Conservation (phyloP, 1,140 invertebrate species). For the Venturia canescens region DNA sequence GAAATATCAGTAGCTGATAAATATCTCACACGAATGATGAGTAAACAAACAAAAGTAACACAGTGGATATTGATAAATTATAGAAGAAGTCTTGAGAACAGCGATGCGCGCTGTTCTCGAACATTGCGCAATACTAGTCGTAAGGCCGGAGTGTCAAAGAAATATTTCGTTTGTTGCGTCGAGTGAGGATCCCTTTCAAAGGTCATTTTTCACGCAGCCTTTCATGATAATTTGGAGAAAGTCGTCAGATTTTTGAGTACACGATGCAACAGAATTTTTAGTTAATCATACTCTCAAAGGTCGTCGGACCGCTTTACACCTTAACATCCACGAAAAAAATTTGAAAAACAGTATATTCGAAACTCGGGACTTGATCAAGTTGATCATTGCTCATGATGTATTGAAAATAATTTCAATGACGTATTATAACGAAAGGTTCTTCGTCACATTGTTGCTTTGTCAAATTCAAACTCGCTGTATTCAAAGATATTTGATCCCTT, state of each 20-base stretch:
- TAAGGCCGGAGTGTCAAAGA: background rate
- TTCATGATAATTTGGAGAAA: background rate
- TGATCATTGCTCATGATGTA: no score
- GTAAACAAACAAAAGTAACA: background rate
- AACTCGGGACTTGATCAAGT: no score
- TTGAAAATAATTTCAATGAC: no score
- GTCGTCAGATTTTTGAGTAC: background rate
- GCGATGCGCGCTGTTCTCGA: no score
- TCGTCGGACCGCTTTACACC: background rate
- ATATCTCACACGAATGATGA: background rate
- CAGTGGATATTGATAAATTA: background rate
- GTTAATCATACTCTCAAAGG: background rate
- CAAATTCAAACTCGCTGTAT: no score
- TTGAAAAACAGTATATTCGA: no score
- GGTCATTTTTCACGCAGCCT: background rate
- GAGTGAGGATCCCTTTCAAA: background rate
- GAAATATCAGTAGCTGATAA: conserved; percentile 29
- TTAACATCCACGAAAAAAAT: no score
- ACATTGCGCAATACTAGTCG: background rate
- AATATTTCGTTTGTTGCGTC: background rate
- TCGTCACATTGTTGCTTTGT: no score
- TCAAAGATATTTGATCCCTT: no score
- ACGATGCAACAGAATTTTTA: background rate
- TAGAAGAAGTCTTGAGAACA: background rate
- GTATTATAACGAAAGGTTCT: no score